Percentiles rank a stretch among this genome's conserved stretches.
Conservation (phyloP, 2,113 vertebrate genomes). For the Lontra canadensis region DNA sequence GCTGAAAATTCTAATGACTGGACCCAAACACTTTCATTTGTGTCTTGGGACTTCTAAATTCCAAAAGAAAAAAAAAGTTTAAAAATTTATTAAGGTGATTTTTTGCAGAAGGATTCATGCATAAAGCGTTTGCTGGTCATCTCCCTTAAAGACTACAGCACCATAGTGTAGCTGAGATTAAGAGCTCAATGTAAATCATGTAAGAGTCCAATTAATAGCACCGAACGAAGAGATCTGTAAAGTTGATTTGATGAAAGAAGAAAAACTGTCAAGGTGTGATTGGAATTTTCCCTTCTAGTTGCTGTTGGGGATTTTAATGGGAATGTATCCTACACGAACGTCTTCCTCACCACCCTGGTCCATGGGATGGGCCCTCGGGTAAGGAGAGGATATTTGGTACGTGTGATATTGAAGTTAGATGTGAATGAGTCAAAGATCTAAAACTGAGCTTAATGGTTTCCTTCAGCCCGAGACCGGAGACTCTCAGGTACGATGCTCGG, state of each 20-base stretch:
- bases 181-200: constrained; percentile 82
- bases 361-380: not conserved
- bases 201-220: constrained; percentile 79
- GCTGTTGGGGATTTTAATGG: constrained; percentile 73
- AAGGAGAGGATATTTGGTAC: not conserved
- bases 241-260: constrained; percentile 79
- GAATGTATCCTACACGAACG: constrained; percentile 56
- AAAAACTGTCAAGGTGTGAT: constrained; percentile 77
- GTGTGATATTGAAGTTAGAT: not conserved
- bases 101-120: constrained; percentile 83
- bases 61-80: constrained; percentile 68
- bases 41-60: constrained; percentile 77
- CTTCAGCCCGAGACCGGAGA: not conserved
- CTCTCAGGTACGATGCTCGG: not conserved
- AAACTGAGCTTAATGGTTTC: not conserved
- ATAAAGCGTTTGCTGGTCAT: constrained; percentile 76
- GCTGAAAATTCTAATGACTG: constrained; percentile 82
- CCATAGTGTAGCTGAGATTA: constrained; percentile 81
- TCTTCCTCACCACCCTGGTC: not conserved
- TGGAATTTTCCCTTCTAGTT: constrained; percentile 80
- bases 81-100: constrained; percentile 79
- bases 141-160: constrained; percentile 82
- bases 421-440: not conserved
- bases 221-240: constrained; percentile 83
- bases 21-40: constrained; percentile 83